phyloP scores from a whole-genome alignment of 2,888 invertebrate genomes.

The Schrankia costaestrigalis region DNA sequence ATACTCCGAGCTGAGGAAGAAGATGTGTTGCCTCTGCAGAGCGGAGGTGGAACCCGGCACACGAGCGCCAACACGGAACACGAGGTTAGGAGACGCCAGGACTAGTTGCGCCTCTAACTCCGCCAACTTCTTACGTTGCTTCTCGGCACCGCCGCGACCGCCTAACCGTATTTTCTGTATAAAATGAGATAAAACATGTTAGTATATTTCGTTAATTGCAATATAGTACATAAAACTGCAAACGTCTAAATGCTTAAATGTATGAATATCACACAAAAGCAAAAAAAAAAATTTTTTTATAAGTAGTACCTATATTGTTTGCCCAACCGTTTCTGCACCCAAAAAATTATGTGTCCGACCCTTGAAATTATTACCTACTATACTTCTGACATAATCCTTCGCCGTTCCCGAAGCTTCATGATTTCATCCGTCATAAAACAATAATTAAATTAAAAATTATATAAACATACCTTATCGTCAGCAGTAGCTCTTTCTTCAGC shows the following conservation, averaged over 20 bases:
- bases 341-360: no score
- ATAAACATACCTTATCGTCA: constrained; percentile 82
- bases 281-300: no score
- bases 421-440: background rate
- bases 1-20: constrained; percentile 96
- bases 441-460: background rate
- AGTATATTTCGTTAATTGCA: background rate
- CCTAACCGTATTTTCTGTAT: constrained; percentile 82
- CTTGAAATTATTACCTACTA: no score
- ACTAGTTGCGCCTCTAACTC: constrained; percentile 95
- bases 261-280: no score
- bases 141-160: constrained; percentile 85
- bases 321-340: no score
- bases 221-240: no score
- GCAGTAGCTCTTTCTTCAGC: constrained; percentile 86
- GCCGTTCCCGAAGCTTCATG: no score
- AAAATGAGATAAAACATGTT: background rate
- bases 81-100: constrained; percentile 93
- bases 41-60: constrained; percentile 72
- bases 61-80: constrained; percentile 89
- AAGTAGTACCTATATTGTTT: no score
- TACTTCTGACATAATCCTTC: no score
- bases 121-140: constrained; percentile 93
- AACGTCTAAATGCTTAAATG: no score
- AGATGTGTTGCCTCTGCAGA: constrained; percentile 86